Conservation (phyloP, 1,140 invertebrate species). For the Calliopsis andreniformis region DNA sequence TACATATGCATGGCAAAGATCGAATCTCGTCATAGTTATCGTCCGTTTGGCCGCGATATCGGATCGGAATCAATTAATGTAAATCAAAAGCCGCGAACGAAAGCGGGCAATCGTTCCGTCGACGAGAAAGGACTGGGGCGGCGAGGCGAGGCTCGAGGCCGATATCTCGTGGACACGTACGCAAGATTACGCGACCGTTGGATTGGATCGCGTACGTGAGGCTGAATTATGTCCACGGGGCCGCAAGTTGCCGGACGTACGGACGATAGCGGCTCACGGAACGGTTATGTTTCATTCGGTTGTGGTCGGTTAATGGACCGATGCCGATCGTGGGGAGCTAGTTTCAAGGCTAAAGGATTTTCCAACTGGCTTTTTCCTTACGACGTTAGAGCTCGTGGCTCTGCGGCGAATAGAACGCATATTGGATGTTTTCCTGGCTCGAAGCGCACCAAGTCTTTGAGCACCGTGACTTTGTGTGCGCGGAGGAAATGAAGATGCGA, state of each 20-base stretch:
- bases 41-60: slow-evolving; percentile 29
- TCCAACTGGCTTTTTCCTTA: too few species aligned
- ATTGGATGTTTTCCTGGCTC: too few species aligned
- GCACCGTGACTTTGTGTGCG: too few species aligned
- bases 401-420: too few species aligned
- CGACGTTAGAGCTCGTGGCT: too few species aligned
- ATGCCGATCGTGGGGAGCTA: slow-evolving; percentile 14
- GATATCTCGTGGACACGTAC: slow-evolving; percentile 21
- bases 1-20: slow-evolving; percentile 46
- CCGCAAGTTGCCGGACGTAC: slow-evolving; percentile 42
- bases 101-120: slow-evolving; percentile 1
- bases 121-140: neutral
- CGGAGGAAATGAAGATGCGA: too few species aligned
- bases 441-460: too few species aligned
- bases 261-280: slow-evolving; percentile 30
- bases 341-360: neutral
- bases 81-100: slow-evolving; percentile 51
- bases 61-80: slow-evolving; percentile 48
- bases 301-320: slow-evolving; percentile 28
- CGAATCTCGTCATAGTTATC: slow-evolving; percentile 45
- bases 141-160: neutral
- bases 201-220: neutral
- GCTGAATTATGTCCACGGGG: slow-evolving; percentile 39
- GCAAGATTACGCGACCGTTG: slow-evolving; percentile 38
- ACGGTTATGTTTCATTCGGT: slow-evolving; percentile 56